A percentile compares a stretch with the other conserved stretches of the same genome.
These are phyloP conservation scores for Saccostrea echinata DNA, from an alignment of 1,140 invertebrate species.

Conservation along the genomic window DNA sequence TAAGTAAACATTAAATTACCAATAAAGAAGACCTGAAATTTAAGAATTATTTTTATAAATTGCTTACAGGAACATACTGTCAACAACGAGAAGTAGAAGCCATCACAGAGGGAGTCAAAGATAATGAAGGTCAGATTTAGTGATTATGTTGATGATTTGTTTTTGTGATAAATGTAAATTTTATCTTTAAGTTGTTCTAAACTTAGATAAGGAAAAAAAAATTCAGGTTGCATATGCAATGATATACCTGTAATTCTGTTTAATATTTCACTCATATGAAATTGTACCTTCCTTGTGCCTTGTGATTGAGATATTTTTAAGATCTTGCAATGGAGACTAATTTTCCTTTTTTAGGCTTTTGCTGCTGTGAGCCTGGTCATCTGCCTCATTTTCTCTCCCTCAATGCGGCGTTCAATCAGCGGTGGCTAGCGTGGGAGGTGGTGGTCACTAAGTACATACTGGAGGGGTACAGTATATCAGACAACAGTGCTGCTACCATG, in stretches of 20 bases:
- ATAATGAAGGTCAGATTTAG: constrained; percentile 88
- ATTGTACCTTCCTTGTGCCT: too few species aligned
- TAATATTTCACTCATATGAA: too few species aligned
- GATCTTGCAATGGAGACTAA: background rate
- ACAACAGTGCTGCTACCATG: constrained; percentile 97
- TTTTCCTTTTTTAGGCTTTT: constrained; percentile 84
- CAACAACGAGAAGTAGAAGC: constrained; percentile 91
- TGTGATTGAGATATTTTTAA: too few species aligned
- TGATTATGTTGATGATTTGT: background rate
- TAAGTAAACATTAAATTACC: background rate
- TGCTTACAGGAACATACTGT: constrained; percentile 90
- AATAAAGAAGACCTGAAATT: too few species aligned
- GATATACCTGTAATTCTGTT: too few species aligned
- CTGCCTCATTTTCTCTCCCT: constrained; percentile 92
- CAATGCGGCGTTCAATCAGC: constrained; percentile 97
- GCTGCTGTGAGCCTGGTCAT: constrained; percentile 95
- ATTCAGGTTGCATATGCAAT: too few species aligned
- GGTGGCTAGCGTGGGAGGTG: constrained; percentile 98
- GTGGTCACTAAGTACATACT: constrained; percentile 96
- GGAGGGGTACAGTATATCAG: constrained; percentile 98
- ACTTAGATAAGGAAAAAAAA: too few species aligned
- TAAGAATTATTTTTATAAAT: background rate
- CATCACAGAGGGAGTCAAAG: constrained; percentile 97
- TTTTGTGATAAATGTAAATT: too few species aligned
- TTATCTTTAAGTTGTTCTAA: too few species aligned